phyloP scores from a whole-genome alignment of 1,140 invertebrate genomes.

The Cephus cinctus region DNA sequence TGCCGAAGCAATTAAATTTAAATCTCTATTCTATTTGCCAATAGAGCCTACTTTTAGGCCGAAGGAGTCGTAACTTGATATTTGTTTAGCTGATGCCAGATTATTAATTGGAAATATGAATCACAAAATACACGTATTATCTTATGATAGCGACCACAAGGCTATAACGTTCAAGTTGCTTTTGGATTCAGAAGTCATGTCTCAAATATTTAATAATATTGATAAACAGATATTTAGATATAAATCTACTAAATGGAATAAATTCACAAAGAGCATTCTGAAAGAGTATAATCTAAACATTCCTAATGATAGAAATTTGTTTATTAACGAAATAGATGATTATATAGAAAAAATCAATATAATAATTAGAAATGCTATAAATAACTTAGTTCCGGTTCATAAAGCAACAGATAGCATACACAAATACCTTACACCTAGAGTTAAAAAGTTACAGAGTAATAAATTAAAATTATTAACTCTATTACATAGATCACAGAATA shows the following conservation, averaged over 20 bases:
- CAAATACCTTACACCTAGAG: slow-evolving; percentile 11
- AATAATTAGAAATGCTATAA: slow-evolving; percentile 3
- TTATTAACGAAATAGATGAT: slow-evolving; percentile 12
- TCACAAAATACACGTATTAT: background rate
- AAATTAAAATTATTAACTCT: slow-evolving; percentile 7
- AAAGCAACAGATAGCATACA: background rate
- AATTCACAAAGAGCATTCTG: slow-evolving; percentile 3
- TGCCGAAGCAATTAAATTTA: background rate
- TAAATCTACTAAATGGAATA: slow-evolving; percentile 16
- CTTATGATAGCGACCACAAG: slow-evolving; percentile 10
- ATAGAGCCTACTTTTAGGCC: background rate
- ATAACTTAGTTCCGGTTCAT: background rate
- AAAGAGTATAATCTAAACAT: background rate
- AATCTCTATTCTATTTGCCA: background rate
- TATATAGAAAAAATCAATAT: too few species aligned
- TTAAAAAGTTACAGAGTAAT: slow-evolving; percentile 7
- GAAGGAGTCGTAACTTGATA: background rate
- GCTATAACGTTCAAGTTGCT: background rate
- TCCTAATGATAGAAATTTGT: slow-evolving; percentile 11
- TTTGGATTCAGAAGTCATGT: too few species aligned
- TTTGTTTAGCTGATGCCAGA: background rate
- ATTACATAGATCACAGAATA: background rate
- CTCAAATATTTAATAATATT: too few species aligned
- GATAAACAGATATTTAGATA: too few species aligned
- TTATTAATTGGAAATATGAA: background rate